phyloP scores from a whole-genome alignment of 2,113 vertebrate genomes.

The Nothoprocta perdicaria region DNA sequence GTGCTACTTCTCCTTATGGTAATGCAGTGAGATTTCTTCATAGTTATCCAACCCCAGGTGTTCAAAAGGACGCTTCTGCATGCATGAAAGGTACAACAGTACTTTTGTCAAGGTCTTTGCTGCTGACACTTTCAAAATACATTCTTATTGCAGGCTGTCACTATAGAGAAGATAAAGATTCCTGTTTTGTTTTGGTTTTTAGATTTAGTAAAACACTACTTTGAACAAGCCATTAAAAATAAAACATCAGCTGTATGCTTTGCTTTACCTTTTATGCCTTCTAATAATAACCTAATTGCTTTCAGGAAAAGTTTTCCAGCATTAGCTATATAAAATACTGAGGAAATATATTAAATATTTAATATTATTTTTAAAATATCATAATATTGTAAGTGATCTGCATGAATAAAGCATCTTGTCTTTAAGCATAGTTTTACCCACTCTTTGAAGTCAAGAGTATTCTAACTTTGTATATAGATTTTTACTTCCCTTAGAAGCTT shows the following conservation, averaged over 20 bases:
- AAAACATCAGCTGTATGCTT: background rate
- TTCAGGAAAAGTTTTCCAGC: conserved; percentile 4
- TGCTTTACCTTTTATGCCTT: background rate
- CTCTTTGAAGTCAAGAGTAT: background rate
- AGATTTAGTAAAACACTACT: background rate
- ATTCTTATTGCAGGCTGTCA: background rate
- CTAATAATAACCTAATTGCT: background rate
- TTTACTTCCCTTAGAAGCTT: background rate
- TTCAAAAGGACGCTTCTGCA: background rate
- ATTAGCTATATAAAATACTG: background rate
- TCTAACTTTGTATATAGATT: background rate
- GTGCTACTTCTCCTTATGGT: background rate
- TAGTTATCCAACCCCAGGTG: background rate
- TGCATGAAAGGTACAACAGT: background rate
- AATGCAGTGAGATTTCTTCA: background rate
- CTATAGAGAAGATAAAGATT: background rate
- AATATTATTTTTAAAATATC: background rate
- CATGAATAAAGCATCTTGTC: conserved; percentile 32
- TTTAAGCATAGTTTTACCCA: background rate
- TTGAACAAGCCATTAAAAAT: background rate
- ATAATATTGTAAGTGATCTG: background rate
- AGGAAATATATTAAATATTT: conserved; percentile 2
- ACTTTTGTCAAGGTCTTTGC: background rate
- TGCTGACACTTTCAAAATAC: background rate
- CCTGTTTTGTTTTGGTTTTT: background rate